These are phyloP conservation scores for Phataginus tricuspis DNA, from an alignment of 2,797 vertebrate species.

Conservation along the genomic window DNA sequence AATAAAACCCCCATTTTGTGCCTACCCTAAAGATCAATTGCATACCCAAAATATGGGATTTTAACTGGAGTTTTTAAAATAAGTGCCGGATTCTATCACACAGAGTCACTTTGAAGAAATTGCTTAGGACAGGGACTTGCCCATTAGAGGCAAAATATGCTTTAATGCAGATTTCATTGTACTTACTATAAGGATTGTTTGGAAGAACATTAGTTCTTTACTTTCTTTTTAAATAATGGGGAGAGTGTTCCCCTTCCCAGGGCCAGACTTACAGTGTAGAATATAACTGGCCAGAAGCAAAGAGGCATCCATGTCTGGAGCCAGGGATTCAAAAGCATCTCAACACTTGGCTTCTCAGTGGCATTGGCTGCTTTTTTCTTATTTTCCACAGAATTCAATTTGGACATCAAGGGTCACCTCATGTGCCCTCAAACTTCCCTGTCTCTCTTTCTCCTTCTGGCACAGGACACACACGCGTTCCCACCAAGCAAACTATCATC, in stretches of 20 bases:
- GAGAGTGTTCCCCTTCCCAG: not conserved
- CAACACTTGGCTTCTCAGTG: not conserved
- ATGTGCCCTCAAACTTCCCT: not conserved
- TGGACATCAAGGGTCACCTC: not conserved
- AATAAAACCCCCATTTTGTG: conserved; percentile 51
- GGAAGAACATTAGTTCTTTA: not conserved
- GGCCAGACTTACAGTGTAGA: not conserved
- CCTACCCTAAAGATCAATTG: conserved; percentile 54
- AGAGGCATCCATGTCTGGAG: not conserved
- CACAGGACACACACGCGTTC: not conserved
- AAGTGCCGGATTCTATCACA: conserved; percentile 18
- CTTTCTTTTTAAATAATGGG: not conserved
- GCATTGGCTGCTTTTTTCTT: not conserved
- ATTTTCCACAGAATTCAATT: not conserved
- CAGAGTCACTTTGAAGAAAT: conserved; percentile 50
- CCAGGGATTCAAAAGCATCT: not conserved
- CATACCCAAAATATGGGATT: conserved; percentile 44
- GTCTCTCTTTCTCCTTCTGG: not conserved
- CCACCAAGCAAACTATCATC: not conserved
- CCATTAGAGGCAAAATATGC: conserved; percentile 38
- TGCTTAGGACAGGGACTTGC: conserved; percentile 49
- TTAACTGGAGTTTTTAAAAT: conserved; percentile 62
- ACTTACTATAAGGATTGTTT: not conserved
- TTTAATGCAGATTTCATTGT: not conserved
- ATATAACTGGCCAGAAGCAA: not conserved